Conservation (phyloP, 2,888 invertebrate species). For the Papilio elwesi region DNA sequence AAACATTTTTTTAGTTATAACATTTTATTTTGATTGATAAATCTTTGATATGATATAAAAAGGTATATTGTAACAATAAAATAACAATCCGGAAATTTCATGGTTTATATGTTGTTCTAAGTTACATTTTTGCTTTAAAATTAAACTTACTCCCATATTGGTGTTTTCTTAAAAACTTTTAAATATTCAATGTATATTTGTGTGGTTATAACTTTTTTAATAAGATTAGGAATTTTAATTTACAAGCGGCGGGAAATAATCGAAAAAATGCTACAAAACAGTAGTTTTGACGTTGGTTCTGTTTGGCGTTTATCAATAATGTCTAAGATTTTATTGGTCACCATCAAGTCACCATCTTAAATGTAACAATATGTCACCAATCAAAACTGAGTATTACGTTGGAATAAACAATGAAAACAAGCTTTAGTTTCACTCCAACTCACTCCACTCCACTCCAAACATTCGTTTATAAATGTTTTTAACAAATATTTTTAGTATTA, state of each 20-base stretch:
- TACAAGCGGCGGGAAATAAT: conserved; percentile 33
- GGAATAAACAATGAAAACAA: conserved; percentile 1
- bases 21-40: background rate
- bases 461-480: conserved; percentile 20
- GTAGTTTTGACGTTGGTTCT: background rate
- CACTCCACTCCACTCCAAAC: no score
- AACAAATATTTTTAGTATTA: background rate
- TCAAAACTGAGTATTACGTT: background rate
- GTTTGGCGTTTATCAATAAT: background rate
- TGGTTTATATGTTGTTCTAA: background rate
- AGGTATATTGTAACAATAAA: background rate
- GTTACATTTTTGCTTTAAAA: background rate
- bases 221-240: conserved; percentile 9
- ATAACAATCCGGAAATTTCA: background rate
- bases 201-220: background rate
- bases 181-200: background rate
- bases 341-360: background rate
- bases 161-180: background rate
- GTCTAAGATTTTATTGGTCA: conserved; percentile 16
- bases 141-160: conserved; percentile 59
- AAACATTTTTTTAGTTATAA: background rate
- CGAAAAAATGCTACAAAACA: conserved; percentile 26
- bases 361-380: background rate
- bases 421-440: no score
- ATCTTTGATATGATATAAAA: background rate